phyloP scores from a whole-genome alignment of 2,888 invertebrate genomes.

The Philopedon plagiatum region DNA sequence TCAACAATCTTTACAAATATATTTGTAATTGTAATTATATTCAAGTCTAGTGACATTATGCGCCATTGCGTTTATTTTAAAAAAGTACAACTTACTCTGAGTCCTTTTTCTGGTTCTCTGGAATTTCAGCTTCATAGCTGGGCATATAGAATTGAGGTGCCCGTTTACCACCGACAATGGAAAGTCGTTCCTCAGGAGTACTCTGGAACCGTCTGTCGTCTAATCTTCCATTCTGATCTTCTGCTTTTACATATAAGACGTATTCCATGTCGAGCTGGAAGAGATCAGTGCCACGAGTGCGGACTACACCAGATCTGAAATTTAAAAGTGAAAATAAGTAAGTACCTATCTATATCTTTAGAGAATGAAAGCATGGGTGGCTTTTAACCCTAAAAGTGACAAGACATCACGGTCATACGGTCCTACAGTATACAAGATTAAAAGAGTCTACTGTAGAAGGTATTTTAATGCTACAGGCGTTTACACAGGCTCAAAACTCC shows the following conservation, averaged over 20 bases:
- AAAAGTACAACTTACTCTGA: constrained; percentile 84
- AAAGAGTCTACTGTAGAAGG: too few species aligned
- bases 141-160: constrained; percentile 98
- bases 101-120: constrained; percentile 97
- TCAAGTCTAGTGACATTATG: too few species aligned
- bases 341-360: too few species aligned
- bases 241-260: constrained; percentile 95
- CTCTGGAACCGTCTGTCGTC: constrained; percentile 92
- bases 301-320: constrained; percentile 86
- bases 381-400: too few species aligned
- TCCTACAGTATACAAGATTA: too few species aligned
- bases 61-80: too few species aligned
- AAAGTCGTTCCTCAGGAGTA: constrained; percentile 91
- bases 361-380: too few species aligned
- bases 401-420: too few species aligned
- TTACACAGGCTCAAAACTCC: too few species aligned
- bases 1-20: too few species aligned
- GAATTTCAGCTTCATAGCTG: constrained; percentile 94
- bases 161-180: constrained; percentile 97
- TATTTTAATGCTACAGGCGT: too few species aligned
- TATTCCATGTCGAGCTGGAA: constrained; percentile 97
- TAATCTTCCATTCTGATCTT: constrained; percentile 95
- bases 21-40: too few species aligned
- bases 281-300: constrained; percentile 91
- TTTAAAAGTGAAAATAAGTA: background rate